phyloP scores from a whole-genome alignment of 2,888 invertebrate species.

The Parasteatoda lunata region DNA sequence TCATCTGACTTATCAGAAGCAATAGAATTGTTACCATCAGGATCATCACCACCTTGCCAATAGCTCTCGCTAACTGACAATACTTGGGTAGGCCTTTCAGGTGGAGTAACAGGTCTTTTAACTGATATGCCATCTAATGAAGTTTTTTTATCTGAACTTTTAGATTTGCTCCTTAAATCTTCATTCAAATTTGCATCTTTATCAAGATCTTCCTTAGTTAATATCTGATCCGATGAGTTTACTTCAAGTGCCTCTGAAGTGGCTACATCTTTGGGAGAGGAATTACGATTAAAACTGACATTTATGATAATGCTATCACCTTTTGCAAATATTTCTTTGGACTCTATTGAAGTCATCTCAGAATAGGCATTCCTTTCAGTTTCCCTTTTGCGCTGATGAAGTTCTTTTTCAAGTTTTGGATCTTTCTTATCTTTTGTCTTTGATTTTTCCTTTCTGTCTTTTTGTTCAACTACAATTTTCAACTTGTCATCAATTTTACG shows the following conservation, averaged over 20 bases:
- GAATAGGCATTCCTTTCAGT: constrained; percentile 46
- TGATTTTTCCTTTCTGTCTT: constrained; percentile 68
- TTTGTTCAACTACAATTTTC: constrained; percentile 66
- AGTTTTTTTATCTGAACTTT: constrained; percentile 44
- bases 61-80: constrained; percentile 60
- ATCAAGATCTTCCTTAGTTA: constrained; percentile 25
- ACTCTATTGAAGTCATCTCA: constrained; percentile 69
- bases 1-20: constrained; percentile 49
- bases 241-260: constrained; percentile 20
- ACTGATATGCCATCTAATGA: constrained; percentile 6
- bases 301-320: constrained; percentile 94
- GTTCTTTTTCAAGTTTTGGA: constrained; percentile 69
- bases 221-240: constrained; percentile 40
- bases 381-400: constrained; percentile 59
- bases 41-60: constrained; percentile 64
- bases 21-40: constrained; percentile 49
- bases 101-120: constrained; percentile 61
- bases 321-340: constrained; percentile 93
- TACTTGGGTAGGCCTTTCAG: constrained; percentile 43
- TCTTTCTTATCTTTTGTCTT: constrained; percentile 70
- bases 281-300: constrained; percentile 81
- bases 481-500: constrained; percentile 67
- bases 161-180: constrained; percentile 38
- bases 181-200: constrained; percentile 19
- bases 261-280: constrained; percentile 49